Base-by-base conservation (phyloP, 2,888 invertebrate genomes). In the Trissolcus japonicus region DNA sequence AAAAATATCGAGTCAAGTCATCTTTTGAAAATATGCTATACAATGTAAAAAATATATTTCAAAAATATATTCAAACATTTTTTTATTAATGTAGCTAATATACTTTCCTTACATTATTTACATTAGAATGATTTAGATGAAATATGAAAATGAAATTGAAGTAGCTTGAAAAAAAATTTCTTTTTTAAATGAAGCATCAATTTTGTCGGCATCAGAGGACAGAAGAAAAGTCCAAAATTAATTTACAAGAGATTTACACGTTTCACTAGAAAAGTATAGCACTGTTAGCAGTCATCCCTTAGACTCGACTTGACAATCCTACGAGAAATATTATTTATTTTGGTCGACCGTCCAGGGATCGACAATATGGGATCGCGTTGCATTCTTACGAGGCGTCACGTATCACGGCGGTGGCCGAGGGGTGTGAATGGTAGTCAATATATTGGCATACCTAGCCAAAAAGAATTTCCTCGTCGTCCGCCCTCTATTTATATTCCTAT, bases 391-490 rank as follows among this genome's bases (percentile, higher is more conserved):
- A 84, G 83, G 80, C 86, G 85, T 88, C 88, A 87, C 88, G 88
- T 88, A 87, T 83, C 81, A 69, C 69, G 61, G 73, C 75, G 72
- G 79, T 67, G 68, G 69, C 50, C 60, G 55, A 57, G 74, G 75
- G 78, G 76, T 74, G 78, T 48, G 73, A 79, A 81, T 83, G 82
- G 84, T 82, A 84, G 84, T 85, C 86, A 85, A 87, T 87, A 88
- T 88, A 88, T 88, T 88, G 88, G 88, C 88, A 88, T 88, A 88
- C 88, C 88, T 85, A 84, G 80, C 86, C 60, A 85, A 88, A 87
- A 88, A 87, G 88, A 88, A 88, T 88, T 88, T 87, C 85, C 83
- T 80, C 83, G 80, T 79, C 82, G 81, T 83, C 80, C 82, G 80
- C 75, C 74, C 59, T 79, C 69, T 68, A 57, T 62, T 71, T 54